Evolutionary conservation across 2,888 invertebrate species (phyloP), one percentile per base, ranked within the genome.

Genomic region (Lasius platythorax): DNA sequence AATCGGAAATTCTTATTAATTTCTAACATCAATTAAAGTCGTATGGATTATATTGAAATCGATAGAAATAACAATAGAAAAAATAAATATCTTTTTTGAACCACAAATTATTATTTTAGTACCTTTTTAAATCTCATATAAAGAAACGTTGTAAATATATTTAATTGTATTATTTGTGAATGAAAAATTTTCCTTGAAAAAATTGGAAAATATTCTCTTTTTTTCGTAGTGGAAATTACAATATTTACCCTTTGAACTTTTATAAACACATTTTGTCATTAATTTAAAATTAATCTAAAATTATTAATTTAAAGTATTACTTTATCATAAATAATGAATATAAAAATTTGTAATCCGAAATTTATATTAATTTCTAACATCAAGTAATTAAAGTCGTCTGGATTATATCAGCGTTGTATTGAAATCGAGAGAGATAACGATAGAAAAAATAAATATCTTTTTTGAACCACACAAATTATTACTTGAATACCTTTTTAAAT

Each of bases 151-250:
- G 6, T 4, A 18, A 37, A 56, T 23, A 23, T 23, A 23, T 23
- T 23, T 76, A 53, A 68, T 53, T 56, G 53, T 40, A 56, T 78
- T 78, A 68, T 3, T 40, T 30, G 5, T 28, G n/a, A 46, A 3
- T 68, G 28, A 68, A 76, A 40, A 53, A 53, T 76, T 6, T 50
- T 50, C 8, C 18, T 50, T n/a, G 2, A 18, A 50, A 50, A n/a
- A 50, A 18, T 50, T 50, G 50, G 6, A 50, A 50, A 43, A 43
- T 67, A 43, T 12, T 37, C 0, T 3, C 9, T 23, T 23, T 28
- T 23, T 53, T n/a, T 56, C 5, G 15, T 9, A 37, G 4, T 37
- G 0, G 0, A 56, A 56, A 73, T 37, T 15, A 9, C 8, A 23
- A 3, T 8, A 4, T 28, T 15, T 67, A 53, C 30, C 1, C 9